Percentiles rank a stretch among this genome's conserved stretches.
Evolutionary conservation across 2,113 vertebrate species (phyloP).

Genomic region (Cariama cristata): DNA sequence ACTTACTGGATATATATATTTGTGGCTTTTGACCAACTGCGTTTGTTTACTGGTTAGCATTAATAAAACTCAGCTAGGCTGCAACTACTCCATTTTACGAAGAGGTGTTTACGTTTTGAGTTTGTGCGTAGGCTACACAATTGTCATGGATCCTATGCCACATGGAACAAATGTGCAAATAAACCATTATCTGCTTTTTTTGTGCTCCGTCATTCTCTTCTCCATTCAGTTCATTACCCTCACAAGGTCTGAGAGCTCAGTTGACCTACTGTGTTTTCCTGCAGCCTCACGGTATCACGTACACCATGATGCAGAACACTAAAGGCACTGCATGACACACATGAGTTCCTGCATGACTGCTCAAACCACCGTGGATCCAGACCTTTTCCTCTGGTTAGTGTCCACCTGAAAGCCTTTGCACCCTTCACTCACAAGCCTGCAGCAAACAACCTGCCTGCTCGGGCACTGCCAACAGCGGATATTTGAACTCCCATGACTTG

Average conservation of each 20-base stretch:
- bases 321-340: background rate
- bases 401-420: background rate
- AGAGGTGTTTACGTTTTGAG: background rate
- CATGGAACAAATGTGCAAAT: background rate
- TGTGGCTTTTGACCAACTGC: background rate
- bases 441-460: background rate
- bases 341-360: background rate
- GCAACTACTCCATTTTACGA: background rate
- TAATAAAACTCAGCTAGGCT: background rate
- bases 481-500: background rate
- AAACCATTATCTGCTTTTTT: background rate
- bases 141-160: background rate
- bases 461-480: background rate
- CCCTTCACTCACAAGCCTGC: background rate
- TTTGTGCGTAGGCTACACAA: background rate
- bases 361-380: background rate
- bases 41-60: background rate
- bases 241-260: background rate
- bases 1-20: background rate
- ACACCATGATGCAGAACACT: background rate
- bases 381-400: background rate
- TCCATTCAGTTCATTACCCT: background rate
- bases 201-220: background rate
- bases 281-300: background rate
- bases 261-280: background rate